phyloP scores from a whole-genome alignment of 2,113 vertebrate genomes.

The Tragelaphus buxtoni region DNA sequence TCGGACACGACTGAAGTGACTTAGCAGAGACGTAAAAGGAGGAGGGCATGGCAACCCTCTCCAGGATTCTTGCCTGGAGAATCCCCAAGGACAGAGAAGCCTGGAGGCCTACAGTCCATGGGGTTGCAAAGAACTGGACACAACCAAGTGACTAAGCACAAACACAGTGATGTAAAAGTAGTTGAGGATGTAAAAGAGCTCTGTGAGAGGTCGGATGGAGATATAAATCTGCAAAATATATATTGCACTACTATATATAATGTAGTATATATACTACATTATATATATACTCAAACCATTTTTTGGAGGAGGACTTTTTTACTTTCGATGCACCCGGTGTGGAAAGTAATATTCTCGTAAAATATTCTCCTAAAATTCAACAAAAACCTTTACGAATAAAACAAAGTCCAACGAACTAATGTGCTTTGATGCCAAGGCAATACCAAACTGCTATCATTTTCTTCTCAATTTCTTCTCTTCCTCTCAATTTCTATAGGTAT shows the following conservation, averaged over 20 bases:
- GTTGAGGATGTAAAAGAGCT: neutral
- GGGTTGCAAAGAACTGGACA: neutral
- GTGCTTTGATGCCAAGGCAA: neutral
- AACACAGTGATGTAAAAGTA: neutral
- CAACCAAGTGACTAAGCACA: neutral
- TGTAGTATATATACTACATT: neutral
- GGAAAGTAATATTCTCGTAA: neutral
- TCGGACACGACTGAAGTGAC: no score
- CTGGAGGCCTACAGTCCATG: neutral
- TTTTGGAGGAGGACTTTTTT: neutral
- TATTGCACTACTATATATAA: neutral
- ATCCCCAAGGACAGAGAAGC: neutral
- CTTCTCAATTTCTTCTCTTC: neutral
- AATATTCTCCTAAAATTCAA: neutral
- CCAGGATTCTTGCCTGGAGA: neutral
- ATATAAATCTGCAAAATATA: neutral
- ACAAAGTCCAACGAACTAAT: neutral
- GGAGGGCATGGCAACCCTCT: neutral
- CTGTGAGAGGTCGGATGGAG: neutral
- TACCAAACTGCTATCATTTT: neutral
- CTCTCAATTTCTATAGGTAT: neutral
- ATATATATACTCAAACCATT: neutral
- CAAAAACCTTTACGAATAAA: neutral
- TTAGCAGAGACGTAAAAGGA: neutral
- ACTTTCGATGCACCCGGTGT: neutral